These are phyloP conservation scores for Acanthoscelides obtectus DNA, from an alignment of 2,888 invertebrate genomes.

Conservation along the genomic window DNA sequence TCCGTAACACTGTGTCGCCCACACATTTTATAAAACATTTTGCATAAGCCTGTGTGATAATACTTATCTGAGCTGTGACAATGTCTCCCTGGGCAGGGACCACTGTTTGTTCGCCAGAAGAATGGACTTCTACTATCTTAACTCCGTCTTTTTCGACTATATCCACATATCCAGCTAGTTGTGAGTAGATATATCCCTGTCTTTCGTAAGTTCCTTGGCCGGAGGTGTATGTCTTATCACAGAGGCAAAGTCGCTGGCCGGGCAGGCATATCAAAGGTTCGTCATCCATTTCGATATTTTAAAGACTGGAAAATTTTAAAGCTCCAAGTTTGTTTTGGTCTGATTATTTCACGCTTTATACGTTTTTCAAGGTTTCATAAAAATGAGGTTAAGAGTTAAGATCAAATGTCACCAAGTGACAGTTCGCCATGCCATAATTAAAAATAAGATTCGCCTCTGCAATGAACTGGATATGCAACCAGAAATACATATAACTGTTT, in stretches of 20 bases:
- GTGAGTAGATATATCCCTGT: conserved; percentile 82
- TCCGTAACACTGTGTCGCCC: conserved; percentile 70
- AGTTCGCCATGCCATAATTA: too few species aligned
- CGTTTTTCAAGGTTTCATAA: too few species aligned
- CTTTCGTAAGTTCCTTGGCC: conserved; percentile 85
- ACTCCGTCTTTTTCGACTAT: conserved; percentile 57
- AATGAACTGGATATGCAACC: too few species aligned
- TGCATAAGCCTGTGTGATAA: conserved; percentile 78
- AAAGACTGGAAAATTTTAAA: too few species aligned
- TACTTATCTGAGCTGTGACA: conserved; percentile 81
- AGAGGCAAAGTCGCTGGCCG: conserved; percentile 69
- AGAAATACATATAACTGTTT: too few species aligned
- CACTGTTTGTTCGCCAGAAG: conserved; percentile 68
- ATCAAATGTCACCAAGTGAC: too few species aligned
- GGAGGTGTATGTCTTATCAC: conserved; percentile 61
- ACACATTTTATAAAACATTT: conserved; percentile 85
- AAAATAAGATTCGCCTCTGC: too few species aligned
- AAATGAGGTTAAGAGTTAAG: too few species aligned
- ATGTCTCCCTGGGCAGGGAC: conserved; percentile 85
- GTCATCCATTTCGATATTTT: not conserved
- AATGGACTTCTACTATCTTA: conserved; percentile 65
- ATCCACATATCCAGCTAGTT: conserved; percentile 74
- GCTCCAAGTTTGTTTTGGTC: too few species aligned
- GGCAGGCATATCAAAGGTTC: conserved; percentile 39
- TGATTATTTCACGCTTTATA: too few species aligned